These are phyloP conservation scores for Masnerella sp. DNA, from an alignment of 2,888 invertebrate species.

Conservation along the genomic window DNA sequence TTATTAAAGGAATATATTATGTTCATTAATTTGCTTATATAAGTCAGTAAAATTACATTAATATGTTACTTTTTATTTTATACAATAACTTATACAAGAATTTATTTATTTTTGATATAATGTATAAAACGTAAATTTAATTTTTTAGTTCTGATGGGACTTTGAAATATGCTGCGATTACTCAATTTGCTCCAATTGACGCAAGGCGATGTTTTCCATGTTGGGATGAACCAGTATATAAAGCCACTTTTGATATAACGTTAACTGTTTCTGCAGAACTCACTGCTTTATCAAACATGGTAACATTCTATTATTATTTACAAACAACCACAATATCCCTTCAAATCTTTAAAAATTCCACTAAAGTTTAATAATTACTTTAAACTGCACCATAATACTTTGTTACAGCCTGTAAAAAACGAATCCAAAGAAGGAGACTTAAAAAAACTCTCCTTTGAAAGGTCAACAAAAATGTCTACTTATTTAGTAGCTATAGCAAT, in stretches of 20 bases:
- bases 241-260: slow-evolving; percentile 95
- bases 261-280: slow-evolving; percentile 88
- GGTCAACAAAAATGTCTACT: slow-evolving; percentile 51
- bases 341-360: no score
- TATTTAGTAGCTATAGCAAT: slow-evolving; percentile 83
- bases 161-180: slow-evolving; percentile 90
- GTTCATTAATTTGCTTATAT: no score
- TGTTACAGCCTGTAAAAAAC: slow-evolving; percentile 47
- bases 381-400: no score
- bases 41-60: no score
- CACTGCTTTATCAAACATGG: slow-evolving; percentile 96
- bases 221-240: slow-evolving; percentile 98
- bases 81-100: no score
- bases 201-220: slow-evolving; percentile 97
- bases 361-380: no score
- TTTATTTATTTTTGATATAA: no score
- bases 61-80: no score
- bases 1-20: no score
- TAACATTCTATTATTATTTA: no score
- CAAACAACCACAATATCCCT: no score
- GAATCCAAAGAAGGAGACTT: slow-evolving; percentile 5
- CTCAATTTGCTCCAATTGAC: slow-evolving; percentile 94
- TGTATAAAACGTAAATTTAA: no score
- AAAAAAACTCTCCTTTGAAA: slow-evolving; percentile 58
- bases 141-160: slow-evolving; percentile 84